These are phyloP conservation scores for Euura lappo DNA, from an alignment of 1,140 invertebrate species.

Conservation along the genomic window DNA sequence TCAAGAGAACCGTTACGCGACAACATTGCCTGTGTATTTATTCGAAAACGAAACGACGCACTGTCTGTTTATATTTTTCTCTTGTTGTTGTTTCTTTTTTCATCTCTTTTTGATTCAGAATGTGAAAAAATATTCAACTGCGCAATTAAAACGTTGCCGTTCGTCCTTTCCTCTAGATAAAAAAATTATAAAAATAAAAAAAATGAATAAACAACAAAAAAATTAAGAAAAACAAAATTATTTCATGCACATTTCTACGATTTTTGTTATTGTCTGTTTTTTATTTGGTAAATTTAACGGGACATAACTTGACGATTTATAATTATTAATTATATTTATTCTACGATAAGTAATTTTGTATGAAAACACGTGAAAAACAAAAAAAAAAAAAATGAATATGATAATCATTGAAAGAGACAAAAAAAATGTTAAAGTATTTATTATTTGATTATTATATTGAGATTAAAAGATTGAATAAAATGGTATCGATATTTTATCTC, in stretches of 20 bases:
- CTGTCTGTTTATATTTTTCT: constrained; percentile 8
- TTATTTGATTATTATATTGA: constrained; percentile 18
- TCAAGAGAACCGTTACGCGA: too few species aligned
- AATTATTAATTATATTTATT: background rate
- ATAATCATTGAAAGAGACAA: constrained; percentile 3
- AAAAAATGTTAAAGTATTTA: constrained; percentile 25
- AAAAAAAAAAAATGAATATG: constrained; percentile 15
- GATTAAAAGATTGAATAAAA: constrained; percentile 19
- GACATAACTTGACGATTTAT: background rate
- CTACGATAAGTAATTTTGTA: background rate
- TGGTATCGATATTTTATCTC: background rate
- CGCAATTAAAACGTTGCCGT: too few species aligned
- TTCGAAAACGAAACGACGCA: too few species aligned
- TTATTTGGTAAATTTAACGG: constrained; percentile 11
- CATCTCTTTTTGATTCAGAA: too few species aligned
- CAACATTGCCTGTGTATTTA: too few species aligned
- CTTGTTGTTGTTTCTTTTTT: background rate
- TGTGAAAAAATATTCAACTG: too few species aligned
- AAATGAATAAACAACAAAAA: too few species aligned
- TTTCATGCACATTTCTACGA: background rate
- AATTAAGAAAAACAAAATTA: background rate
- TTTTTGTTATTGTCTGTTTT: constrained; percentile 9
- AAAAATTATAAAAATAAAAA: too few species aligned
- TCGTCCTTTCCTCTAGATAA: too few species aligned
- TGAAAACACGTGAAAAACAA: background rate